Conservation (phyloP, 2,797 vertebrate genomes). For the Cetoscarus ocellatus region DNA sequence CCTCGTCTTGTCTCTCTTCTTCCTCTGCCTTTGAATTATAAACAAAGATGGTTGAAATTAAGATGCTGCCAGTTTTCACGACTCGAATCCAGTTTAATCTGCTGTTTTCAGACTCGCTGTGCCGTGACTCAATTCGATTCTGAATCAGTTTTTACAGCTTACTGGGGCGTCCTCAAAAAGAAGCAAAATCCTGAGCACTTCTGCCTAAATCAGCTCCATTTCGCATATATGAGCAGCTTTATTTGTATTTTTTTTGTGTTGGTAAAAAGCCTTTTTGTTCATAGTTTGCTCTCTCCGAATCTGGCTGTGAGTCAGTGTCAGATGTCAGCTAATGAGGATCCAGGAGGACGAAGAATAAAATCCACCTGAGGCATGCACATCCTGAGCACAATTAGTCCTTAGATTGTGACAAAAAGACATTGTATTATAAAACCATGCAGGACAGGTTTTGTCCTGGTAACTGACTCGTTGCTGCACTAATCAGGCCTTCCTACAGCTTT, state of each 20-base stretch:
- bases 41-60: not conserved
- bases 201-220: not conserved
- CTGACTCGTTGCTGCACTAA: no score
- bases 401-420: no score
- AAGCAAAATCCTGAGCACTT: not conserved
- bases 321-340: not conserved
- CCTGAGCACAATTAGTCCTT: no score
- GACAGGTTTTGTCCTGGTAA: no score
- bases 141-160: not conserved
- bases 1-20: conserved; percentile 27
- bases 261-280: not conserved
- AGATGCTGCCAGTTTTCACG: not conserved
- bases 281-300: not conserved
- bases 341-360: not conserved
- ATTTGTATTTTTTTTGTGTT: not conserved
- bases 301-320: not conserved
- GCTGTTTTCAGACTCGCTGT: not conserved
- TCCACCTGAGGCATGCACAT: not conserved
- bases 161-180: not conserved
- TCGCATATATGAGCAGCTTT: not conserved
- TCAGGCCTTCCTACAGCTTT: no score
- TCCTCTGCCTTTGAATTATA: conserved; percentile 7
- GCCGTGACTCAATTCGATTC: conserved; percentile 1
- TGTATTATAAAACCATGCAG: no score
- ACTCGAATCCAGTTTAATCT: not conserved